phyloP scores from a whole-genome alignment of 2,888 invertebrate species.

The Aelia acuminata region DNA sequence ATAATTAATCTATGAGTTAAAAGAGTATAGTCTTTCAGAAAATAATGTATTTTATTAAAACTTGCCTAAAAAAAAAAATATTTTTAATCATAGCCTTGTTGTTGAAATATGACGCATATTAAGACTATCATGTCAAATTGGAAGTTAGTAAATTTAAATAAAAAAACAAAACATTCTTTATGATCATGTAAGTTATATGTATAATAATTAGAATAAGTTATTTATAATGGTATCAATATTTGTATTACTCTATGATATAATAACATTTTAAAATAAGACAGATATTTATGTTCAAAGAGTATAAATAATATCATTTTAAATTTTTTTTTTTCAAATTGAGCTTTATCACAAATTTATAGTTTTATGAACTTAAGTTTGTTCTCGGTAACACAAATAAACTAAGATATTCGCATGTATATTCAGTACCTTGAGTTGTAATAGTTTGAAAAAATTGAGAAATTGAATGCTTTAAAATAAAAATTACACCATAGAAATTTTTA shows the following conservation, averaged over 20 bases:
- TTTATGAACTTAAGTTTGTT: not conserved
- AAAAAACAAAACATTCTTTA: not conserved
- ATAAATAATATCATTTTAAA: not conserved
- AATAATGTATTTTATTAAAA: not conserved
- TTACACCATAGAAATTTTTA: not conserved
- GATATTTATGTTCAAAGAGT: not conserved
- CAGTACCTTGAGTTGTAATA: not conserved
- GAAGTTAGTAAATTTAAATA: not conserved
- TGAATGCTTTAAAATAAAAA: not conserved
- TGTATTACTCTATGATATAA: constrained; percentile 8
- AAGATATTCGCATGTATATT: not conserved
- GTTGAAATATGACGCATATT: constrained; percentile 4
- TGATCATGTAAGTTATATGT: constrained; percentile 30
- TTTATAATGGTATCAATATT: constrained; percentile 33
- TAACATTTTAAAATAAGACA: constrained; percentile 12
- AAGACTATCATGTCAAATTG: not conserved
- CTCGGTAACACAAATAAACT: not conserved
- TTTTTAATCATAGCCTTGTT: not conserved
- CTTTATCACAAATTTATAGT: constrained; percentile 31
- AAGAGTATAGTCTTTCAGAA: not conserved
- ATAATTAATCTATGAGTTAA: not conserved
- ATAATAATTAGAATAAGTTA: constrained; percentile 25
- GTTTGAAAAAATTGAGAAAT: not conserved
- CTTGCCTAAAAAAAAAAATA: not conserved
- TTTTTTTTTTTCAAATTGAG: not conserved